Conservation (phyloP, 1,140 invertebrate species). For the Cataglyphis hispanica region DNA sequence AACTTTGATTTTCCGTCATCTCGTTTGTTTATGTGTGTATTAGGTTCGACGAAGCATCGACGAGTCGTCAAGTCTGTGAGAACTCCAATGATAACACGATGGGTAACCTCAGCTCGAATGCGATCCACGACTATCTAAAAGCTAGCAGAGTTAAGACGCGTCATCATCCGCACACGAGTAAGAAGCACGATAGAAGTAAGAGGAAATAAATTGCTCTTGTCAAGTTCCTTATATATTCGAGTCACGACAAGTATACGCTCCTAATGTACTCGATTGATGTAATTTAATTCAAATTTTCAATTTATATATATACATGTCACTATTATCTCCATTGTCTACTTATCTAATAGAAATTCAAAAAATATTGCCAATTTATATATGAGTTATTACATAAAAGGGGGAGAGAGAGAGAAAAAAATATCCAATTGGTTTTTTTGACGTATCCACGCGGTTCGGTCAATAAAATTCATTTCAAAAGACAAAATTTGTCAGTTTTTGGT, state of each 20-base stretch:
- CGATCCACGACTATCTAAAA: constrained; percentile 77
- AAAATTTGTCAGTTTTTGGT: constrained; percentile 30
- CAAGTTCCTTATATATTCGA: constrained; percentile 49
- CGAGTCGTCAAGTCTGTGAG: constrained; percentile 83
- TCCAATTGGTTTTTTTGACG: constrained; percentile 19
- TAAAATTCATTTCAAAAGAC: constrained; percentile 32
- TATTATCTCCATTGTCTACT: constrained; percentile 19
- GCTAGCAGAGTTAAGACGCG: constrained; percentile 82
- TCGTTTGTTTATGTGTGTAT: constrained; percentile 82
- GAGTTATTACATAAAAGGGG: background rate
- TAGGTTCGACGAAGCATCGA: constrained; percentile 85
- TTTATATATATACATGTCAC: constrained; percentile 4
- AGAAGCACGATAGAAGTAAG: constrained; percentile 84
- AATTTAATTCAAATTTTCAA: constrained; percentile 62
- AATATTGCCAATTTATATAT: constrained; percentile 6
- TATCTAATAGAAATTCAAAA: constrained; percentile 11
- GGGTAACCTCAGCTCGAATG: constrained; percentile 78
- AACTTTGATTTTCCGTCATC: constrained; percentile 69
- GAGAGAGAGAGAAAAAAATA: background rate
- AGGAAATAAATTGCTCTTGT: constrained; percentile 79
- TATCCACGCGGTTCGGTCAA: constrained; percentile 44
- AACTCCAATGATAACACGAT: constrained; percentile 78
- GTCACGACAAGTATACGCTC: constrained; percentile 24
- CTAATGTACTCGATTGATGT: constrained; percentile 17
- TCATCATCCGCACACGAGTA: constrained; percentile 78